These are phyloP conservation scores for Eulacestoma nigropectus DNA, from an alignment of 2,113 vertebrate species.

Conservation along the genomic window DNA sequence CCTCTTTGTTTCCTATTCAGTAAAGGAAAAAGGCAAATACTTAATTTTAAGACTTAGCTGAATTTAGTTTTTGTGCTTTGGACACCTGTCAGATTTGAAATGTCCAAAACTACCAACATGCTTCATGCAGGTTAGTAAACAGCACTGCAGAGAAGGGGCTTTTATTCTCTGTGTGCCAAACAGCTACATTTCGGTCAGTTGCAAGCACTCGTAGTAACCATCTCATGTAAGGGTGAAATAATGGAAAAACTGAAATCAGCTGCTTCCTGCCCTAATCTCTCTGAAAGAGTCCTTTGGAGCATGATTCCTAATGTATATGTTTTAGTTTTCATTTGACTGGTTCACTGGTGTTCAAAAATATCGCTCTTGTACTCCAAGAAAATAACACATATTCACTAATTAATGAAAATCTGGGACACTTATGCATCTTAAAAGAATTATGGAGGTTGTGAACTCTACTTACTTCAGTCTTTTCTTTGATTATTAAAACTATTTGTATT, in stretches of 20 bases:
- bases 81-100: not conserved
- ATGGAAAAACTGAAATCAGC: not conserved
- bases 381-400: not conserved
- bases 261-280: not conserved
- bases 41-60: not conserved
- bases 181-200: not conserved
- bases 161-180: not conserved
- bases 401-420: not conserved
- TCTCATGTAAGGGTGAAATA: not conserved
- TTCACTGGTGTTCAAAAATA: not conserved
- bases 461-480: not conserved
- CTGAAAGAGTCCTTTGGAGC: not conserved
- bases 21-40: not conserved
- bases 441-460: not conserved
- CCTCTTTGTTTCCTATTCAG: not conserved
- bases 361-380: not conserved
- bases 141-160: not conserved
- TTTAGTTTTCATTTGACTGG: not conserved
- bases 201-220: not conserved
- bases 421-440: not conserved
- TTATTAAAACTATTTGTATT: not conserved
- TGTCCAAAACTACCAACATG: not conserved
- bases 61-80: not conserved
- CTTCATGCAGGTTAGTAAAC: not conserved
- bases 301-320: not conserved